phyloP scores from a whole-genome alignment of 2,113 vertebrate genomes.

The Pedetes capensis region DNA sequence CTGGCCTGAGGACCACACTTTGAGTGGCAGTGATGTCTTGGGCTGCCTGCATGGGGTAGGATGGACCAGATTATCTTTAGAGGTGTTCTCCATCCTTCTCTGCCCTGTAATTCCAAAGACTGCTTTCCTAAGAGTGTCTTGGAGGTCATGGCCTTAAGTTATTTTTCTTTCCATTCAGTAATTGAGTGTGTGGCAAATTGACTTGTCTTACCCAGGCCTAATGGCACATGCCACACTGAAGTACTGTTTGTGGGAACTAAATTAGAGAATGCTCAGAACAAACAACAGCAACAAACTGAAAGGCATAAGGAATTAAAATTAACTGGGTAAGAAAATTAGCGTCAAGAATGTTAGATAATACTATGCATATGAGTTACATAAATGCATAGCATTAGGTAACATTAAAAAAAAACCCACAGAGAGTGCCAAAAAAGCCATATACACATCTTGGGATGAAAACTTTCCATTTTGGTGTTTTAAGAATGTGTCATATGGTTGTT shows the following conservation, averaged over 20 bases:
- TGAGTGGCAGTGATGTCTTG: not conserved
- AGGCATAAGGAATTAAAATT: not conserved
- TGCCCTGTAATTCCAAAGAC: not conserved
- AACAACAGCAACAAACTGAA: not conserved
- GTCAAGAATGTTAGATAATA: too few relatives aligned
- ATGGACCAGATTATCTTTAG: not conserved
- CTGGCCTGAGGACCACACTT: too few relatives aligned
- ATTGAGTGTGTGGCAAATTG: not conserved
- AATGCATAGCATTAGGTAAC: not conserved
- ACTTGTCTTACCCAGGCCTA: not conserved
- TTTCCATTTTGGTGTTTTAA: too few relatives aligned
- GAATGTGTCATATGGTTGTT: too few relatives aligned
- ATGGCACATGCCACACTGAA: not conserved
- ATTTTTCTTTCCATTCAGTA: slow-evolving; percentile 1
- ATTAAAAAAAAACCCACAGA: too few relatives aligned
- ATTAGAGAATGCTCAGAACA: not conserved
- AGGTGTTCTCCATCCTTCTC: not conserved
- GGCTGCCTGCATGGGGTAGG: not conserved
- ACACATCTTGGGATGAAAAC: too few relatives aligned
- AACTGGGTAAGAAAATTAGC: not conserved
- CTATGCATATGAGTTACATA: not conserved
- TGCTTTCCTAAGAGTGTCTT: not conserved
- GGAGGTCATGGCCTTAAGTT: not conserved
- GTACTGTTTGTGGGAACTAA: not conserved
- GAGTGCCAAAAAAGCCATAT: too few relatives aligned